Percentiles rank a stretch among this genome's conserved stretches.
phyloP scores from a whole-genome alignment of 2,888 invertebrate genomes.

The Pelosia muscerda region DNA sequence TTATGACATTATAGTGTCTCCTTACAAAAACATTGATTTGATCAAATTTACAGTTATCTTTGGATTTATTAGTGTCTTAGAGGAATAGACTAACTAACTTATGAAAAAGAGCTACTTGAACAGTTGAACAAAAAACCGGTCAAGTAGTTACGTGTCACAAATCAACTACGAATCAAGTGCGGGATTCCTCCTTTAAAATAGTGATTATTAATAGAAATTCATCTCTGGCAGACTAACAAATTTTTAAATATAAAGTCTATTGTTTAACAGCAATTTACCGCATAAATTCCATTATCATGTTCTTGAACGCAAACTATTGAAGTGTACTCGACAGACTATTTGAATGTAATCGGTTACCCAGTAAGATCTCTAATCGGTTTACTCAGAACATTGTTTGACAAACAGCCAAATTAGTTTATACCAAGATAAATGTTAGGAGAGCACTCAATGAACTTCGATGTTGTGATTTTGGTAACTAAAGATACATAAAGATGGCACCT shows the following conservation, averaged over 20 bases:
- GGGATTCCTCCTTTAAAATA: too few relatives aligned
- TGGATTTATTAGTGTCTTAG: too few relatives aligned
- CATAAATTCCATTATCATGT: constrained; percentile 47
- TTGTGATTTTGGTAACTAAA: constrained; percentile 11
- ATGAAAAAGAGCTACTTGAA: too few relatives aligned
- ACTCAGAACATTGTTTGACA: constrained; percentile 59
- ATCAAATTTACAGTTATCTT: not conserved
- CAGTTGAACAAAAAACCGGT: too few relatives aligned
- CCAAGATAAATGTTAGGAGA: constrained; percentile 49
- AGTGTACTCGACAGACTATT: constrained; percentile 42
- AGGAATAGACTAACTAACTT: too few relatives aligned
- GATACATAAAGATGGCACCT: not conserved
- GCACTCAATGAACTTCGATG: constrained; percentile 32
- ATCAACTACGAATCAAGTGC: too few relatives aligned
- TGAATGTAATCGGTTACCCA: constrained; percentile 43
- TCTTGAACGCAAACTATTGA: constrained; percentile 26
- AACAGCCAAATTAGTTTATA: constrained; percentile 46
- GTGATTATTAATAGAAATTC: too few relatives aligned
- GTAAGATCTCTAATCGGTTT: constrained; percentile 59
- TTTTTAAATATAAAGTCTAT: constrained; percentile 7
- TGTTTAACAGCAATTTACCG: constrained; percentile 36
- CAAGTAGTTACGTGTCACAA: too few relatives aligned
- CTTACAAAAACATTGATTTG: not conserved
- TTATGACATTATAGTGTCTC: constrained; percentile 8
- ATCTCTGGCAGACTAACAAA: constrained; percentile 3